phyloP scores from a whole-genome alignment of 2,113 vertebrate species.

The Myxocyprinus asiaticus region DNA sequence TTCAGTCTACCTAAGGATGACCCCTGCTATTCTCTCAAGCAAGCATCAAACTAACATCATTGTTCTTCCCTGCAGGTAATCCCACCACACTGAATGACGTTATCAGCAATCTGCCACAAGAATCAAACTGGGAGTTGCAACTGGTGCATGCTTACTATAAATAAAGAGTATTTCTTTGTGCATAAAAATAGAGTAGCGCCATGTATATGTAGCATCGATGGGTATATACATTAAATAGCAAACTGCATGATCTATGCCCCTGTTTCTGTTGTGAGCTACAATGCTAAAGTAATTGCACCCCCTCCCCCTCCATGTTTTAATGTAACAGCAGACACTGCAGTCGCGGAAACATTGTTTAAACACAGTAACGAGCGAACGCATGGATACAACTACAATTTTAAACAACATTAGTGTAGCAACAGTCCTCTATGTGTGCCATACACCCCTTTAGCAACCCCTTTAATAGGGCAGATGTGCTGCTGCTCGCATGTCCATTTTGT shows the following conservation, averaged over 20 bases:
- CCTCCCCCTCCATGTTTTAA: constrained; percentile 46
- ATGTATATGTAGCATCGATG: not conserved
- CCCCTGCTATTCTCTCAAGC: not conserved
- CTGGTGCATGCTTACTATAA: not conserved
- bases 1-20: not conserved
- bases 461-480: not conserved
- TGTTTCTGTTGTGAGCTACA: constrained; percentile 39
- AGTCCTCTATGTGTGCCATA: not conserved
- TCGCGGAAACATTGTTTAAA: not conserved
- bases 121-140: constrained; percentile 17
- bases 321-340: constrained; percentile 23
- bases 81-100: not conserved
- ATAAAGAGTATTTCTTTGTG: not conserved
- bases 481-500: constrained; percentile 42
- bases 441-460: not conserved
- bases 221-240: not conserved
- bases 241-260: not conserved
- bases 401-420: not conserved
- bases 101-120: constrained; percentile 13
- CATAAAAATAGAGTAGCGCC: too few relatives aligned
- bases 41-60: not conserved
- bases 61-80: constrained; percentile 34
- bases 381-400: not conserved
- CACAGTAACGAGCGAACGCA: not conserved
- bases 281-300: constrained; percentile 53